These are phyloP conservation scores for Epirrita christyi DNA, from an alignment of 2,888 invertebrate genomes.

Conservation along the genomic window DNA sequence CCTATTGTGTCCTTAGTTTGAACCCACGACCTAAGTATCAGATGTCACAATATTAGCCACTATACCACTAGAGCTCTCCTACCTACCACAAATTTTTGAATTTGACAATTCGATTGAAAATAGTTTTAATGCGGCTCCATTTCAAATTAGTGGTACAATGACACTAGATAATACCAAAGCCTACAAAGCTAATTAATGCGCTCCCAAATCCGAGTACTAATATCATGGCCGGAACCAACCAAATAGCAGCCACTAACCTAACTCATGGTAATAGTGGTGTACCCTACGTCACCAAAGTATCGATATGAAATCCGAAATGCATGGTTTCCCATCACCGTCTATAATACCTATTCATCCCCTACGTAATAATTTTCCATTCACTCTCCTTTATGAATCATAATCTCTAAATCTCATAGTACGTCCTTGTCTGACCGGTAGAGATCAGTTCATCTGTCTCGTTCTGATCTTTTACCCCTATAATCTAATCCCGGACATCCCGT, in stretches of 20 bases:
- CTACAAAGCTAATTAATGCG: constrained; percentile 39
- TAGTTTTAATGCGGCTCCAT: too few species aligned
- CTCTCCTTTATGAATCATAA: constrained; percentile 83
- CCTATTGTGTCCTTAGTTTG: too few species aligned
- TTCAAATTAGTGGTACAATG: constrained; percentile 4
- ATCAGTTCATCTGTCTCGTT: constrained; percentile 60
- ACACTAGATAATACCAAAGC: constrained; percentile 22
- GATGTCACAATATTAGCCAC: too few species aligned
- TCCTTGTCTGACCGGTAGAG: constrained; percentile 62
- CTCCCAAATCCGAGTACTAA: constrained; percentile 48
- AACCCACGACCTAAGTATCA: too few species aligned
- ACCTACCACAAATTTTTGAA: too few species aligned
- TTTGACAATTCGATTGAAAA: too few species aligned
- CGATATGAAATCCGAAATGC: not conserved
- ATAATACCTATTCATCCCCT: constrained; percentile 72
- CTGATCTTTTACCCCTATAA: constrained; percentile 82
- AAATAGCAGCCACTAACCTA: not conserved
- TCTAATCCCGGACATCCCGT: constrained; percentile 83
- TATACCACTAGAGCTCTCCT: too few species aligned
- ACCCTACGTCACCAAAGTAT: not conserved
- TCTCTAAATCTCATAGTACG: constrained; percentile 77
- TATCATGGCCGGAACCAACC: constrained; percentile 38
- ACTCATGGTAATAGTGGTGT: not conserved
- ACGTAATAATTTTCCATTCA: constrained; percentile 82
- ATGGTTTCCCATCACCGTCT: constrained; percentile 43